Base-by-base conservation (phyloP, 2,888 invertebrate genomes). In the Leucophenga maculata region DNA sequence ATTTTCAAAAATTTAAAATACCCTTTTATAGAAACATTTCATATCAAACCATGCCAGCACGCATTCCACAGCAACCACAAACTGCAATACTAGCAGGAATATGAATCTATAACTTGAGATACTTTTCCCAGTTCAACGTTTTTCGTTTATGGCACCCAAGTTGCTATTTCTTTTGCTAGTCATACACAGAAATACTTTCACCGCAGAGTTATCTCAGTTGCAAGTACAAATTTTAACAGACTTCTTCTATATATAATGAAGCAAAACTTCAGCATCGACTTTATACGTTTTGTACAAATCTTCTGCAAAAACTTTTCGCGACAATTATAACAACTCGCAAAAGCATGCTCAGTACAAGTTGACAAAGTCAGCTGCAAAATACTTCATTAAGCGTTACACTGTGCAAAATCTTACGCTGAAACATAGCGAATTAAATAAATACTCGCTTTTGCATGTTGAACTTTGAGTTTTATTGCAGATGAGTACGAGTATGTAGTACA, bases 311-410 rank as follows among this genome's bases (percentile, higher is more conserved):
- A 64, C 75, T 75, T 75, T 18, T 68, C 67, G 75, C 75, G 75
- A 75, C 74, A 75, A 75, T 75, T 75, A 75, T 75, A 75, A 66
- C 71, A 74, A 75, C 66, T 67, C n/a, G 69, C 68, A 69, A 39
- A 59, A 46, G 46, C 48, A 20, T 22, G 14, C 59, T 59, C 6
- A 50, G 50, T 31, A 39, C 31, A 39, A 60, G 18, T 22, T 31
- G 8, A 31, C 44, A 16, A 64, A 64, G 46, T 20, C 46, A 14
- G 6, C 18, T 48, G 62, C 62, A 70, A 75, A 70, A 75, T 75
- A 75, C 70, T 75, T 75, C 67, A 75, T 75, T 66, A 54, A 65
- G 69, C 64, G 22, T 54, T 57, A 57, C 44, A 60, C 60, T 39
- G 9, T 26, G 20, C 16, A 20, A 60, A 60, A 60, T 39, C 16